Conservation (phyloP, 2,113 vertebrate species). For the Candoia aspera region DNA sequence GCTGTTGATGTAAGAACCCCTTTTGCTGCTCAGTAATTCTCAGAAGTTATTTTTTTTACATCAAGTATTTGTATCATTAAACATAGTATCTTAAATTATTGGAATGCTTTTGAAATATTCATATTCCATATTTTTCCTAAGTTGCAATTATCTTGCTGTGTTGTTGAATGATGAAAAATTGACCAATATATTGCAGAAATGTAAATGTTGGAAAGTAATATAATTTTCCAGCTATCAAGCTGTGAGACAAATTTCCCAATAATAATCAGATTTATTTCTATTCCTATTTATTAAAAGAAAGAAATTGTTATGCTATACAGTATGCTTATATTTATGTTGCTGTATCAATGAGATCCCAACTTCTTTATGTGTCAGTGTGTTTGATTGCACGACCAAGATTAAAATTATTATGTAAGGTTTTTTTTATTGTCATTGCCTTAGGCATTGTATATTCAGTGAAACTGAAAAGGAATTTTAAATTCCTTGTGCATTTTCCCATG, state of each 20-base stretch:
- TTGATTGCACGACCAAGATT: background rate
- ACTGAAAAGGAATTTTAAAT: background rate
- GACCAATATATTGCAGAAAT: background rate
- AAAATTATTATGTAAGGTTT: background rate
- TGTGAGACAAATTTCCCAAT: background rate
- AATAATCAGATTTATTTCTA: background rate
- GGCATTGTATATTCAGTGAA: background rate
- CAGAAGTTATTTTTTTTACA: background rate
- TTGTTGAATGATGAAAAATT: background rate
- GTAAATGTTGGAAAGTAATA: background rate
- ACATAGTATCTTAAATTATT: background rate
- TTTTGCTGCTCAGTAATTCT: background rate
- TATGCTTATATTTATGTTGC: background rate
- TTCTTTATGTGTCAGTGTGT: background rate
- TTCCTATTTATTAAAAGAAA: background rate
- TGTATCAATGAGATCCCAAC: background rate
- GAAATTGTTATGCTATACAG: background rate
- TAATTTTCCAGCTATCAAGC: background rate
- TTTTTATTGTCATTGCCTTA: background rate
- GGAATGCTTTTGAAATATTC: background rate
- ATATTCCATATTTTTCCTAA: background rate
- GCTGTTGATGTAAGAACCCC: background rate
- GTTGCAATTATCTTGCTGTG: background rate
- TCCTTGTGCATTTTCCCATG: background rate
- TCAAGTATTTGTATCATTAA: background rate